These are phyloP conservation scores for Simalia tracyae DNA, from an alignment of 2,797 vertebrate species.

Conservation along the genomic window DNA sequence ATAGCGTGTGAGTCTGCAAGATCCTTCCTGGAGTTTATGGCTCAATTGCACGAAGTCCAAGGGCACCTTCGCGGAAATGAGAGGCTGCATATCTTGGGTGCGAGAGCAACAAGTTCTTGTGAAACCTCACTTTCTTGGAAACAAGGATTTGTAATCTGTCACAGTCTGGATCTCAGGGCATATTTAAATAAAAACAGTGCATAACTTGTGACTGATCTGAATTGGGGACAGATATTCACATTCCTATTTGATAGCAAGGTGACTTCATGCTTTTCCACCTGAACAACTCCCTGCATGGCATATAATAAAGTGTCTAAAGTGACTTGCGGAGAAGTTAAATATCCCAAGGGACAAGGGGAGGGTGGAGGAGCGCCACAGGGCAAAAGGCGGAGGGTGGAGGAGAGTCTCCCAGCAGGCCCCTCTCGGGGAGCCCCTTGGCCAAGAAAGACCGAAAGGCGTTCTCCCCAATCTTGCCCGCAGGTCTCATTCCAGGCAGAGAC, in stretches of 20 bases:
- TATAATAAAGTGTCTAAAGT: no score
- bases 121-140: background rate
- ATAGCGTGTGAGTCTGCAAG: background rate
- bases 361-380: background rate
- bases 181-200: background rate
- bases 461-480: background rate
- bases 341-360: background rate
- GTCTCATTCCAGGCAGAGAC: background rate
- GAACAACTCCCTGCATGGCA: background rate
- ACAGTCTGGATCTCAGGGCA: no score
- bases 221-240: background rate
- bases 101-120: background rate
- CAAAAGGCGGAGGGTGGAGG: background rate
- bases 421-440: background rate
- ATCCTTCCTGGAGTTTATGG: conserved; percentile 40
- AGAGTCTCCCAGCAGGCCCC: background rate
- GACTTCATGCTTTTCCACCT: background rate
- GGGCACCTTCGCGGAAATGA: fast-evolving
- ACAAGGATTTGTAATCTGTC: background rate
- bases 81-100: fast-evolving
- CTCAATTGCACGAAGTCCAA: conserved; percentile 25
- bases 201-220: background rate
- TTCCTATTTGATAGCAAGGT: background rate
- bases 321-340: background rate
- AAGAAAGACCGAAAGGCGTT: background rate